phyloP scores from a whole-genome alignment of 1,140 invertebrate genomes.

The Leptoteleia sp. region DNA sequence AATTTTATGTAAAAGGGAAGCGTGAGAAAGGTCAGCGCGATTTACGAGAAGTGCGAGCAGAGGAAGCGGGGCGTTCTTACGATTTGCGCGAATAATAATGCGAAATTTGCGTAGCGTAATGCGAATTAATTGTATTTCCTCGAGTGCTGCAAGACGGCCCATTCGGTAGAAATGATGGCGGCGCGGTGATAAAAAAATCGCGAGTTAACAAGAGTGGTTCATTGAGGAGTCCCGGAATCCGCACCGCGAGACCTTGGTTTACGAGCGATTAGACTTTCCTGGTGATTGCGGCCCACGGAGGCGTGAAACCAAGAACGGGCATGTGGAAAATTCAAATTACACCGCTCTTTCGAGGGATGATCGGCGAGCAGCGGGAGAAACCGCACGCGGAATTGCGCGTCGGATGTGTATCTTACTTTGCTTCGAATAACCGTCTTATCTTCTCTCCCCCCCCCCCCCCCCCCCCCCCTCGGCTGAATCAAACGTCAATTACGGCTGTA shows the following conservation, averaged over 20 bases:
- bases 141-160: too few relatives aligned
- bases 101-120: too few relatives aligned
- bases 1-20: conserved; percentile 3
- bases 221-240: conserved; percentile 32
- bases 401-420: conserved; percentile 36
- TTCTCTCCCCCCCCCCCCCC: conserved; percentile 5
- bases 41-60: background rate
- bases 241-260: conserved; percentile 44
- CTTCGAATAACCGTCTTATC: conserved; percentile 33
- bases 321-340: conserved; percentile 65
- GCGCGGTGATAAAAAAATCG: conserved; percentile 11
- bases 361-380: conserved; percentile 39
- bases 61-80: too few relatives aligned
- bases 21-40: conserved; percentile 23
- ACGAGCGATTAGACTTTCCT: conserved; percentile 59
- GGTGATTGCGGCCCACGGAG: conserved; percentile 51
- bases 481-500: conserved; percentile 19
- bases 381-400: conserved; percentile 34
- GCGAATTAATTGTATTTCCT: too few relatives aligned
- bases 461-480: too few relatives aligned
- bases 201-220: conserved; percentile 28
- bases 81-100: too few relatives aligned
- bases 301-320: conserved; percentile 62
- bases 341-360: conserved; percentile 53
- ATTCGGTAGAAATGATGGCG: background rate